phyloP scores from a whole-genome alignment of 1,140 invertebrate genomes.

The Oedothorax gibbosus region DNA sequence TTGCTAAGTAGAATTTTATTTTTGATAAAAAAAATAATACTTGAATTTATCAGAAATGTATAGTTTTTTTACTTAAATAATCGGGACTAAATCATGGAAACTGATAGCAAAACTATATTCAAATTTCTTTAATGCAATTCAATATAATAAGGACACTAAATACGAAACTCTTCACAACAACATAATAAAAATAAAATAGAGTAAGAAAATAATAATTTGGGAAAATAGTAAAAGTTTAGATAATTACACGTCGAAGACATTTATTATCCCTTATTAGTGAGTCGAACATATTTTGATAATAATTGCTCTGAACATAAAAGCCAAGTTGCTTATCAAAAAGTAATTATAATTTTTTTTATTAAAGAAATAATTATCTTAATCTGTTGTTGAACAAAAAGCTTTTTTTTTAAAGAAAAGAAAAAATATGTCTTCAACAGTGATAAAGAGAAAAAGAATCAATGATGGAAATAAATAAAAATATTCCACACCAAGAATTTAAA shows the following conservation, averaged over 20 bases:
- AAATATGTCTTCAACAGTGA: conserved; percentile 28
- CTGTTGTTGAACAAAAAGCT: conserved; percentile 53
- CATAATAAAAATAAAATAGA: neutral
- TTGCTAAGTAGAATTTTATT: no score
- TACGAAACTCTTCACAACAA: neutral
- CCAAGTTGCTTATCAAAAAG: conserved; percentile 36
- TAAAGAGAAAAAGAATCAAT: conserved; percentile 27
- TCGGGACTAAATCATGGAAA: no score
- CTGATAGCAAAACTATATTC: no score
- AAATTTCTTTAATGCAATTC: no score
- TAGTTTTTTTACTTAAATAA: no score
- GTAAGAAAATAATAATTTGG: neutral
- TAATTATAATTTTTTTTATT: conserved; percentile 10
- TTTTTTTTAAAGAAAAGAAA: conserved; percentile 1
- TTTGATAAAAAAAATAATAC: no score
- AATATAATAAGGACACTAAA: no score
- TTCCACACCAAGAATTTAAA: neutral
- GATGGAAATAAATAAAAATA: neutral
- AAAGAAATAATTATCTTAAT: conserved; percentile 42
- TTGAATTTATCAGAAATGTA: no score
- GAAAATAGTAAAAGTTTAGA: conserved; percentile 17
- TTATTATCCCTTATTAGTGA: conserved; percentile 47
- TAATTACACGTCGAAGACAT: conserved; percentile 56
- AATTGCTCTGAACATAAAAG: conserved; percentile 27
- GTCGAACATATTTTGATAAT: conserved; percentile 42